phyloP scores from a whole-genome alignment of 2,113 vertebrate genomes.

The Platysteira castanea region DNA sequence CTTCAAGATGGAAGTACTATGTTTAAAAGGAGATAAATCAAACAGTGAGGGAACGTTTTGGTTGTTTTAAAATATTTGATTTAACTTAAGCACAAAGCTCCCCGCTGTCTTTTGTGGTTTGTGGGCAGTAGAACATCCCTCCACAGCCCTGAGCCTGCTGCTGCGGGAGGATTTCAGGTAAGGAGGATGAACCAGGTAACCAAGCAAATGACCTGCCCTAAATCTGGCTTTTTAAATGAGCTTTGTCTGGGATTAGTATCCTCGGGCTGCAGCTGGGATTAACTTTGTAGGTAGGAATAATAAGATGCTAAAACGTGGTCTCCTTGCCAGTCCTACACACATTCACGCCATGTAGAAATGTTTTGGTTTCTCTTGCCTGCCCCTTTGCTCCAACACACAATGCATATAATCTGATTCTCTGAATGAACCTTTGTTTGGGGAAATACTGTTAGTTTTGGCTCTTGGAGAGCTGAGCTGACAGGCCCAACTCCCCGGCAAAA shows the following conservation, averaged over 20 bases:
- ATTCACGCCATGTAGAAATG: neutral
- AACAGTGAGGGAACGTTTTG: neutral
- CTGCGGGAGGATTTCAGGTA: neutral
- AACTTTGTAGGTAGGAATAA: neutral
- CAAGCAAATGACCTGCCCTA: neutral
- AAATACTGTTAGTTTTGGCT: constrained; percentile 75
- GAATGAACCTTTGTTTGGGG: constrained; percentile 70
- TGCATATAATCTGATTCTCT: constrained; percentile 46
- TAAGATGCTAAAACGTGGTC: neutral
- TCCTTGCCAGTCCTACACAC: neutral
- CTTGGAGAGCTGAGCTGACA: constrained; percentile 47
- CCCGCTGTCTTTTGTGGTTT: neutral
- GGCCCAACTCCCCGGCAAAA: constrained; percentile 38
- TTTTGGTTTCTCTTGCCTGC: neutral
- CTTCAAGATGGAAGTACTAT: neutral
- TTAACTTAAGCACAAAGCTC: neutral
- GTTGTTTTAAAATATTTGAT: neutral
- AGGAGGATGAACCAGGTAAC: neutral
- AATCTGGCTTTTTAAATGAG: neutral
- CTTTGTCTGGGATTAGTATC: neutral
- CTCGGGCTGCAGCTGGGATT: neutral
- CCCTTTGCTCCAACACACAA: constrained; percentile 9
- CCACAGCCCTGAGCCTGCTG: neutral
- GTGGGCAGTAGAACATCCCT: neutral
- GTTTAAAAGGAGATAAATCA: neutral